phyloP scores from a whole-genome alignment of 1,140 invertebrate species.

The Drosophila melanogaster region DNA sequence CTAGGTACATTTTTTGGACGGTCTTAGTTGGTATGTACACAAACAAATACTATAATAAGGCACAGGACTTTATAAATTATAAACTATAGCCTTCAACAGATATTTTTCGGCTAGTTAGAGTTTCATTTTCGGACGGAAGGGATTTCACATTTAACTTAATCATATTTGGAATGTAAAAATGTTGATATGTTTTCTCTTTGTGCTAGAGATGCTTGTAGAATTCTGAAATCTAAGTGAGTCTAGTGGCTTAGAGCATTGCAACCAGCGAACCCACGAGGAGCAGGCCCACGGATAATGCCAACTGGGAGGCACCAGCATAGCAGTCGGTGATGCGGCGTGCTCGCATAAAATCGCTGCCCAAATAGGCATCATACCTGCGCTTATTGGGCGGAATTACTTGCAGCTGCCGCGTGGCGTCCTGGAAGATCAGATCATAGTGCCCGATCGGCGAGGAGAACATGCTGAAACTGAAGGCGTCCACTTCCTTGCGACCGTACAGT shows the following conservation, averaged over 20 bases:
- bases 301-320: conserved; percentile 86
- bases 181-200: conserved; percentile 45
- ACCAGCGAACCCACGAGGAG: conserved; percentile 37
- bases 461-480: conserved; percentile 94
- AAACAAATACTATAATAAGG: conserved; percentile 42
- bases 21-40: conserved; percentile 47
- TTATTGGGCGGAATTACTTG: conserved; percentile 88
- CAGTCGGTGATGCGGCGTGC: conserved; percentile 92
- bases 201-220: conserved; percentile 43
- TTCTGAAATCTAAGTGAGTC: conserved; percentile 15
- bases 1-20: conserved; percentile 44
- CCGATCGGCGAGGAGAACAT: conserved; percentile 94
- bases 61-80: conserved; percentile 28
- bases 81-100: conserved; percentile 6
- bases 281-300: conserved; percentile 53
- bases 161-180: conserved; percentile 39
- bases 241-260: conserved; percentile 44
- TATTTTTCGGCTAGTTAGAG: conserved; percentile 3
- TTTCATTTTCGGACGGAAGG: conserved; percentile 19
- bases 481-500: conserved; percentile 93
- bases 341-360: conserved; percentile 91
- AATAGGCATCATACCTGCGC: conserved; percentile 87
- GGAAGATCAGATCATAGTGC: conserved; percentile 95
- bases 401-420: conserved; percentile 95
- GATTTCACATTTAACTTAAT: conserved; percentile 11